Conservation (phyloP, 1,140 invertebrate genomes). For the Pseudachorutes palmiensis region DNA sequence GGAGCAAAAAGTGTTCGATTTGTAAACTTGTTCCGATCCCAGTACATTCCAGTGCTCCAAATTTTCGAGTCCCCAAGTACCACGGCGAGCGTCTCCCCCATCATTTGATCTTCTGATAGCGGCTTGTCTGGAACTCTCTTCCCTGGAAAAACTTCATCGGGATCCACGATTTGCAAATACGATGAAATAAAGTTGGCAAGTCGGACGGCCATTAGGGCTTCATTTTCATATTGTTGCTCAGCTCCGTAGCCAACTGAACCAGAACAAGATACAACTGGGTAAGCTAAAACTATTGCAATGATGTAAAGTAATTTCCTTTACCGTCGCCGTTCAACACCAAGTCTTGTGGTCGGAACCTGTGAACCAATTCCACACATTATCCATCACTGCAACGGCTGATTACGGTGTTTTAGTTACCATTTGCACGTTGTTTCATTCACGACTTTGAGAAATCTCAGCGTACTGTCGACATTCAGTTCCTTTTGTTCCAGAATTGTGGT, state of each 20-base stretch:
- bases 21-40: conserved; percentile 92
- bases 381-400: neutral
- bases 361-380: conserved; percentile 32
- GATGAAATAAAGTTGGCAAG: conserved; percentile 91
- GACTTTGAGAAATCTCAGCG: conserved; percentile 63
- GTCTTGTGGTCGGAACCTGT: conserved; percentile 61
- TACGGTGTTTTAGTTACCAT: conserved; percentile 45
- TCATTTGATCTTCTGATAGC: conserved; percentile 87
- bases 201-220: conserved; percentile 88
- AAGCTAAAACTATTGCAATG: too few relatives aligned
- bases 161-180: conserved; percentile 84
- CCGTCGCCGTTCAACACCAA: conserved; percentile 69
- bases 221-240: conserved; percentile 81
- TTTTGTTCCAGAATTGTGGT: conserved; percentile 49
- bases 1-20: conserved; percentile 88
- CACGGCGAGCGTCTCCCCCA: conserved; percentile 81
- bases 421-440: conserved; percentile 65
- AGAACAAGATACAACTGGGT: too few relatives aligned
- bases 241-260: conserved; percentile 76
- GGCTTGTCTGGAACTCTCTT: conserved; percentile 77
- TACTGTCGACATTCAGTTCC: conserved; percentile 64
- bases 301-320: too few relatives aligned
- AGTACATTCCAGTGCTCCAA: conserved; percentile 76
- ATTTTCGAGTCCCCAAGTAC: conserved; percentile 56
- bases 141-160: conserved; percentile 86